phyloP scores from a whole-genome alignment of 2,797 vertebrate genomes.

The Etheostoma nigrum region DNA sequence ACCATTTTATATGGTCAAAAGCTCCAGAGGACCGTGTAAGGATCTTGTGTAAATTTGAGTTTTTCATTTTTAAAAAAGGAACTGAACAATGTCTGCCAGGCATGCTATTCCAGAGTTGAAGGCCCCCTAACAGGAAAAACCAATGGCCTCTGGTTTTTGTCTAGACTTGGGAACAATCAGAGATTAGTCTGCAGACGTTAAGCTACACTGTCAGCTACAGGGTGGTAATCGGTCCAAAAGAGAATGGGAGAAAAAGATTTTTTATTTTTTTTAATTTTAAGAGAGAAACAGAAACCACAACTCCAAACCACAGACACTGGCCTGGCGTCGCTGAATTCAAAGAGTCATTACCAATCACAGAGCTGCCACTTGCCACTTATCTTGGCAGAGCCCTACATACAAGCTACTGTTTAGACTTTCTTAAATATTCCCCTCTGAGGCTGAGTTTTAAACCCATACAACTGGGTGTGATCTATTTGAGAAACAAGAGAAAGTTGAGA shows the following conservation, averaged over 20 bases:
- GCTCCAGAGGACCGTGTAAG: neutral
- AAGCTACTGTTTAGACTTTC: slow-evolving; percentile 39
- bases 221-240: slow-evolving; percentile 19
- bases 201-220: slow-evolving; percentile 35
- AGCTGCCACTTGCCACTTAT: slow-evolving; percentile 54
- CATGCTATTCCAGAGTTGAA: slow-evolving; percentile 3
- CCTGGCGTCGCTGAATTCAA: slow-evolving; percentile 56
- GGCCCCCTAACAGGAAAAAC: neutral
- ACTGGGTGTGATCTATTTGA: slow-evolving; percentile 1
- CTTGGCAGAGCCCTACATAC: slow-evolving; percentile 30
- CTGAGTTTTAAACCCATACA: slow-evolving; percentile 1
- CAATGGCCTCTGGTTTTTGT: slow-evolving; percentile 14
- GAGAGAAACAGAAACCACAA: slow-evolving; percentile 41
- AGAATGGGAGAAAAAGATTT: slow-evolving; percentile 21
- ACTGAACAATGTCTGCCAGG: neutral
- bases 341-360: slow-evolving; percentile 58
- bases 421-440: neutral
- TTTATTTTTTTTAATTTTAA: neutral
- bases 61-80: neutral
- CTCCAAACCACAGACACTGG: slow-evolving; percentile 50
- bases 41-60: neutral
- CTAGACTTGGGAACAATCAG: slow-evolving; percentile 34
- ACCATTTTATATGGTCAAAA: neutral
- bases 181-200: slow-evolving; percentile 32
- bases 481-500: neutral